Evolutionary conservation across 1,140 invertebrate genomes (phyloP), one percentile per base, ranked within the genome.

Genomic region (Lanistes nyassanus): DNA sequence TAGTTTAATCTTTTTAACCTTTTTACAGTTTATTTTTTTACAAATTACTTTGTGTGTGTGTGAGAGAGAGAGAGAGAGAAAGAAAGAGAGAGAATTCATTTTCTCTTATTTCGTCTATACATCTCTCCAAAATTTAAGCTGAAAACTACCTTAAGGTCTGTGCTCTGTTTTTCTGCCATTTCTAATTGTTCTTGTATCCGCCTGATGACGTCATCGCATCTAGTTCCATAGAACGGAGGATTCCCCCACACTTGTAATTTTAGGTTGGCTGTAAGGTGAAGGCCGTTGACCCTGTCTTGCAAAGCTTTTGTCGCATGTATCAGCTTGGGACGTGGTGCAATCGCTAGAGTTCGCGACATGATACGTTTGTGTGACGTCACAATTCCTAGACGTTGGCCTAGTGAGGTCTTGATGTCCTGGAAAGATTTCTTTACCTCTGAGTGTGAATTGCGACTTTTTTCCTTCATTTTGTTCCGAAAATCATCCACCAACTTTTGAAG

Each of bases 351-450:
- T 31, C 62, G 62, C 21, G n/a, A 7, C 19, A 37, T 29, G 9
- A 37, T 21, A 31, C 31, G 62, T 37, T 65, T 65, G 62, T 65
- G 62, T 31, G 29, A 34, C 3, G 62, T 65, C 36, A 65, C n/a
- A 5, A 6, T 65, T 9, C 31, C 62, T 31, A 21, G 26, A 5
- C 7, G 36, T 7, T 65, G 5, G 5, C 6, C 6, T 34, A 65
- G 31, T 31, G 3, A 5, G 7, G 26, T 65, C 31, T 37, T 31
- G 11, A 26, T 7, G 7, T 31, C 21, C 6, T 4, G 29, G 21
- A 6, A 21, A 4, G 62, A 65, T 34, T 26, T 36, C 62, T 65
- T 65, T 9, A 3, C 9, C 3, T 31, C 29, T 7, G 62, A 65
- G 29, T 34, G 6, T 34, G 21, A 21, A 34, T 11, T 34, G 29